These are phyloP conservation scores for Tryphoninae sp. DNA, from an alignment of 2,888 invertebrate species.

Conservation along the genomic window DNA sequence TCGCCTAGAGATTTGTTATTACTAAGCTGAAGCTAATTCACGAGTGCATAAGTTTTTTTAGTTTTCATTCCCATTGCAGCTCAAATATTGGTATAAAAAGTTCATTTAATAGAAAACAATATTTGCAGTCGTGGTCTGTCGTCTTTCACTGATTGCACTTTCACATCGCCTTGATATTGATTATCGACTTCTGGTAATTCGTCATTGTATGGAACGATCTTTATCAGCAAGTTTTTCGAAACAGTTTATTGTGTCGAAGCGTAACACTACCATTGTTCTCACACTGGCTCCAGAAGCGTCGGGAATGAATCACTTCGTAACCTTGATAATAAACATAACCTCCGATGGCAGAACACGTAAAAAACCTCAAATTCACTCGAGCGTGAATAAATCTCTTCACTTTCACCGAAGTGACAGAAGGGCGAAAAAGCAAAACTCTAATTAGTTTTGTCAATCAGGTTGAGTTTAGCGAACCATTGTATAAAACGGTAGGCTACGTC, in stretches of 20 bases:
- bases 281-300: neutral
- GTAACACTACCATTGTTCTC: constrained; percentile 34
- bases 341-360: constrained; percentile 22
- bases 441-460: too few relatives aligned
- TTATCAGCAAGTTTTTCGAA: neutral
- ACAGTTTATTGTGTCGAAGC: neutral
- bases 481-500: constrained; percentile 35
- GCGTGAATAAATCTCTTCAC: constrained; percentile 1
- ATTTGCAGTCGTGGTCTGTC: too few relatives aligned
- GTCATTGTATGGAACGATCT: neutral
- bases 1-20: too few relatives aligned
- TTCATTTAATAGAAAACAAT: neutral
- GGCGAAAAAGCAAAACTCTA: too few relatives aligned
- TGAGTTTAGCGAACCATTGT: constrained; percentile 22
- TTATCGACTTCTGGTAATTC: neutral
- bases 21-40: too few relatives aligned
- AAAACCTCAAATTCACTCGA: neutral
- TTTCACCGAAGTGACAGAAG: neutral
- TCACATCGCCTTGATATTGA: neutral
- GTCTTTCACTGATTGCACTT: too few relatives aligned
- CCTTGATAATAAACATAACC: constrained; percentile 59
- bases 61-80: neutral
- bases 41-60: neutral
- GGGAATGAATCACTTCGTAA: constrained; percentile 49
- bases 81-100: neutral